A percentile compares a stretch with the other conserved stretches of the same genome.
These are phyloP conservation scores for Melinopterus prodromus DNA, from an alignment of 2,888 invertebrate species.

Conservation along the genomic window DNA sequence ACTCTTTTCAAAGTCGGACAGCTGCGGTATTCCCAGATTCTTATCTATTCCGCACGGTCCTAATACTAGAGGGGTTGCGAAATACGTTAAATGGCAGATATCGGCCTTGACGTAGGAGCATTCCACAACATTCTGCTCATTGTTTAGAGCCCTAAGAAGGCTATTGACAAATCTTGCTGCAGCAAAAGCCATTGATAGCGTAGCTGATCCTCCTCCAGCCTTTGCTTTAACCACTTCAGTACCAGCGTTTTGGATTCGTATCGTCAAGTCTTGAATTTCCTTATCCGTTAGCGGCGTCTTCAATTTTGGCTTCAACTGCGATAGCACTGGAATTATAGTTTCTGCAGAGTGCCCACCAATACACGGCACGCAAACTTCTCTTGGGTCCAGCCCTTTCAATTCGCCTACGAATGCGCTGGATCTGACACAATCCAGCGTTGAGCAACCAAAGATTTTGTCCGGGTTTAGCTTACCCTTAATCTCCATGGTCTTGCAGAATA, in stretches of 20 bases:
- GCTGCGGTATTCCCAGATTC: conserved; percentile 87
- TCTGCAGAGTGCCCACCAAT: conserved; percentile 97
- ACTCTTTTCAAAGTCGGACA: conserved; percentile 80
- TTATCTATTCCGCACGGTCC: conserved; percentile 88
- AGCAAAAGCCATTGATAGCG: conserved; percentile 95
- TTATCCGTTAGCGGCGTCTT: conserved; percentile 76
- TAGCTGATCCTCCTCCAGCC: conserved; percentile 96
- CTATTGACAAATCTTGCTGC: conserved; percentile 87
- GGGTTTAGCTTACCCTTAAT: conserved; percentile 71
- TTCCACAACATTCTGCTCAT: conserved; percentile 84
- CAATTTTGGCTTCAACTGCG: conserved; percentile 77
- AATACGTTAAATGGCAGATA: conserved; percentile 83
- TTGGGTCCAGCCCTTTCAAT: conserved; percentile 84
- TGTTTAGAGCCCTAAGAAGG: conserved; percentile 81
- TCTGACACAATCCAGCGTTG: conserved; percentile 94
- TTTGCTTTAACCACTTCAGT: conserved; percentile 94
- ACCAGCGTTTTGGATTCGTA: conserved; percentile 95
- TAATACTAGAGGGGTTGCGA: conserved; percentile 87
- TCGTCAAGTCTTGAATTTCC: conserved; percentile 82
- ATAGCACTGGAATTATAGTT: conserved; percentile 94
- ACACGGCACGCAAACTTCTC: conserved; percentile 83
- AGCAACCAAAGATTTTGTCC: conserved; percentile 91
- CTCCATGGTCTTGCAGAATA: conserved; percentile 61
- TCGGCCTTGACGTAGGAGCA: conserved; percentile 89
- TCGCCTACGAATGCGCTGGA: conserved; percentile 91